Evolutionary conservation across 2,797 vertebrate genomes (phyloP), one percentile per base, ranked within the genome.

Genomic region (Scolopax bukidnonensis): DNA sequence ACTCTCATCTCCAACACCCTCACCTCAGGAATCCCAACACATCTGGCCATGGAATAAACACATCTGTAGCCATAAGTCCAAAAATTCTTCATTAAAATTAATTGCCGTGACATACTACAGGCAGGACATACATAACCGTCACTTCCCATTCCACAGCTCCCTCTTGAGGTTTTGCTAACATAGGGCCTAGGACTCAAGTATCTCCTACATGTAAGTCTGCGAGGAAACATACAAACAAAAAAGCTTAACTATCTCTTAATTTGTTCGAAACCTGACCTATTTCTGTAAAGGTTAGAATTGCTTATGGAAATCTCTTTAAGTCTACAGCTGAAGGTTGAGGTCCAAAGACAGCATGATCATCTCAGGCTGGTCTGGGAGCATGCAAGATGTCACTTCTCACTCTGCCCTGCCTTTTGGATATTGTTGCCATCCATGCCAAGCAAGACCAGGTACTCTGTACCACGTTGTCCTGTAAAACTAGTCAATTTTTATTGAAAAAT

Each of bases 351-450:
- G 7, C 2, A 5, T 9, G 25, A 36, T 2, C 19, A 51, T 4
- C 76, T 63, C 25, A 33, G 21, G 0, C 4, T 24, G 43, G 6
- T 7, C 27, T 5, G 15, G 47, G 24, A 81, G 21, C 41, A 56
- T 2, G 1, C 2, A 1, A 70, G 16, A 8, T 13, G 24, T 2
- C 54, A 20, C 11, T 28, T 12, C 27, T 48, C 7, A 0, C 14
- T 51, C 51, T 73, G 10, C 11, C 41, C 65, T 71, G 20, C 33
- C 21, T 15, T 50, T n/a, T 24, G 17, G 28, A 23, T 70, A 11
- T 19, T 12, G 14, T 14, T 4, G 0, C 12, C 5, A 33, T 51
- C 20, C 28, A 15, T 20, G 36, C 7, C 36, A 24, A 45, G 14
- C 1, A 0, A 70, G 38, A 60, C 4, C n/a, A 68, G 28, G 20